Conservation (phyloP, 2,113 vertebrate species). For the Clarias macrocephalus region DNA sequence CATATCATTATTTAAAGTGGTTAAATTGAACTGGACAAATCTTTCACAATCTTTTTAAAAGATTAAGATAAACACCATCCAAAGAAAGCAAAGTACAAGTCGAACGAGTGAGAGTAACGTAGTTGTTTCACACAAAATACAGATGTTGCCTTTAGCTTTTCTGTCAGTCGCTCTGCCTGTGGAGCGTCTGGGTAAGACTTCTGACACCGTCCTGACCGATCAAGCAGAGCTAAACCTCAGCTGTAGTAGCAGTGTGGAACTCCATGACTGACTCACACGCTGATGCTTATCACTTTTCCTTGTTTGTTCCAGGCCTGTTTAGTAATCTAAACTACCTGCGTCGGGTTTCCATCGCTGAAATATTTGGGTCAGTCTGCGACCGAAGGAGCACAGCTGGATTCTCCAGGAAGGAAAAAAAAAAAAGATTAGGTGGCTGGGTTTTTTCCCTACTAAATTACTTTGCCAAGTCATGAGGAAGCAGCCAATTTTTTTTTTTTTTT, state of each 20-base stretch:
- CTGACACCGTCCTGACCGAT: background rate
- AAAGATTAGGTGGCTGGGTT: conserved; percentile 30
- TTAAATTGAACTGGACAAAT: conserved; percentile 34
- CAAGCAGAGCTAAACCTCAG: conserved; percentile 17
- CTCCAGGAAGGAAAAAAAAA: conserved; percentile 37
- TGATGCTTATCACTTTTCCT: conserved; percentile 41
- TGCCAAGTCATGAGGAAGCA: conserved; percentile 50
- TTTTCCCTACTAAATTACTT: conserved; percentile 25
- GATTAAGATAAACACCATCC: conserved; percentile 29
- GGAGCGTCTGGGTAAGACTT: conserved; percentile 34
- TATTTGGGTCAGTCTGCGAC: conserved; percentile 47
- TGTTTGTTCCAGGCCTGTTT: background rate
- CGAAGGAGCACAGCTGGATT: conserved; percentile 48
- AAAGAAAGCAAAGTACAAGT: background rate
- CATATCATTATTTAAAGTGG: conserved; percentile 1
- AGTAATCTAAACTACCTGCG: conserved; percentile 48
- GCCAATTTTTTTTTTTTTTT: conserved; percentile 40
- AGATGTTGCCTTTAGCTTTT: background rate
- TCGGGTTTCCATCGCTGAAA: conserved; percentile 22
- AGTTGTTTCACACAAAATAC: background rate
- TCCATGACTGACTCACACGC: background rate
- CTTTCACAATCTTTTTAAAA: conserved; percentile 30
- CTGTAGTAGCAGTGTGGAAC: conserved; percentile 1
- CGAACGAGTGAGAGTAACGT: background rate
- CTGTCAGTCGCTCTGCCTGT: conserved; percentile 10